These are phyloP conservation scores for Phainopepla nitens DNA, from an alignment of 2,113 vertebrate genomes.

Conservation along the genomic window DNA sequence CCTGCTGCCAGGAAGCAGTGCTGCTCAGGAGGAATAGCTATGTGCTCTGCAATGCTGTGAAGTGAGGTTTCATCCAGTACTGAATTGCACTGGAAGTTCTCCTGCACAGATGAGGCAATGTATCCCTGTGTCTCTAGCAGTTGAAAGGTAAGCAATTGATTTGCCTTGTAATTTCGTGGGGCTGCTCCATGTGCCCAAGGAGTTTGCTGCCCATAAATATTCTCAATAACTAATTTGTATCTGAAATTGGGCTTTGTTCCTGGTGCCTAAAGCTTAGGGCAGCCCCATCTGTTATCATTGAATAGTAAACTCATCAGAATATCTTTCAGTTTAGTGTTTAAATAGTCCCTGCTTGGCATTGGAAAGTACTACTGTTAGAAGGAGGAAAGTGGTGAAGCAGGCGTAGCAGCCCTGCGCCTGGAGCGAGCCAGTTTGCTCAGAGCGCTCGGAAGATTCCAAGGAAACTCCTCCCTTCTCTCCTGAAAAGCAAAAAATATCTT, in stretches of 20 bases:
- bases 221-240: constrained; percentile 67
- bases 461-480: constrained; percentile 42
- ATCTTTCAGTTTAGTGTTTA: constrained; percentile 56
- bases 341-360: constrained; percentile 52
- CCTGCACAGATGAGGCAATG: background rate
- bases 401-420: background rate
- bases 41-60: background rate
- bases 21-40: background rate
- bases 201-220: constrained; percentile 65
- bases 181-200: background rate
- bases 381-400: background rate
- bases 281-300: constrained; percentile 69
- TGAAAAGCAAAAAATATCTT: constrained; percentile 32
- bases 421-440: background rate
- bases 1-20: background rate
- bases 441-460: background rate
- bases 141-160: constrained; percentile 18
- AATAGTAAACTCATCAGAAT: constrained; percentile 63
- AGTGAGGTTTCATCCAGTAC: background rate
- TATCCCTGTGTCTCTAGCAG: constrained; percentile 5
- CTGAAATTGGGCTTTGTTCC: constrained; percentile 54
- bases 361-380: constrained; percentile 41
- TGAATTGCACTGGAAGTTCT: constrained; percentile 21
- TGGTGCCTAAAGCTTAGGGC: constrained; percentile 57
- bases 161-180: constrained; percentile 13